Percentiles rank a stretch among this genome's conserved stretches.
Conservation (phyloP, 2,797 vertebrate genomes). For the Poecilia gillii region DNA sequence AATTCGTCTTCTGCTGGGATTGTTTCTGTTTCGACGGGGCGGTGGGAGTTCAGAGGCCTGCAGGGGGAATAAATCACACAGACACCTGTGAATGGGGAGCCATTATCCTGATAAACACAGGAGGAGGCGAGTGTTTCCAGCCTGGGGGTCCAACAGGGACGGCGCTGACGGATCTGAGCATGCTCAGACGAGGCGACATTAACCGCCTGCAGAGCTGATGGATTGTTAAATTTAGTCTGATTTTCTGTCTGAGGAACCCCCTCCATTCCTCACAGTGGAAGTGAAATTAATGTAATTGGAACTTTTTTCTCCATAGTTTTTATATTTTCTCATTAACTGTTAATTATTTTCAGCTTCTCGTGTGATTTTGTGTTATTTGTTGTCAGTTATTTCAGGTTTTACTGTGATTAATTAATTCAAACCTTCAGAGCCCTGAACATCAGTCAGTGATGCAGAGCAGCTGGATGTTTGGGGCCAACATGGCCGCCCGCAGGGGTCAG, state of each 20-base stretch:
- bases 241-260: not conserved
- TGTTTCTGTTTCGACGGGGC: not conserved
- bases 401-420: not conserved
- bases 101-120: conserved; percentile 44
- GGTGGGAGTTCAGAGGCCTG: conserved; percentile 18
- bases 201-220: not conserved
- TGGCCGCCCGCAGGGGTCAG: too few relatives aligned
- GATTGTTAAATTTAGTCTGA: not conserved
- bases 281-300: not conserved
- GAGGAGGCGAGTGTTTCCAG: conserved; percentile 5
- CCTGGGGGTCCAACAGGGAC: conserved; percentile 10
- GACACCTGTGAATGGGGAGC: conserved; percentile 28
- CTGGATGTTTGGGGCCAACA: not conserved
- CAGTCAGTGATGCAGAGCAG: not conserved
- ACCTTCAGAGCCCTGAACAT: not conserved
- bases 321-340: not conserved
- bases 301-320: not conserved
- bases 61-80: conserved; percentile 39
- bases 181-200: not conserved
- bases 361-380: not conserved
- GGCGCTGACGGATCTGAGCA: conserved; percentile 17
- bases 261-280: not conserved
- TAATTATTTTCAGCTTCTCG: not conserved
- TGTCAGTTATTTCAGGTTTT: not conserved
- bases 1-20: not conserved